Evolutionary conservation across 2,888 invertebrate genomes (phyloP), one percentile per base, ranked within the genome.

Genomic region (Phyllotreta striolata): DNA sequence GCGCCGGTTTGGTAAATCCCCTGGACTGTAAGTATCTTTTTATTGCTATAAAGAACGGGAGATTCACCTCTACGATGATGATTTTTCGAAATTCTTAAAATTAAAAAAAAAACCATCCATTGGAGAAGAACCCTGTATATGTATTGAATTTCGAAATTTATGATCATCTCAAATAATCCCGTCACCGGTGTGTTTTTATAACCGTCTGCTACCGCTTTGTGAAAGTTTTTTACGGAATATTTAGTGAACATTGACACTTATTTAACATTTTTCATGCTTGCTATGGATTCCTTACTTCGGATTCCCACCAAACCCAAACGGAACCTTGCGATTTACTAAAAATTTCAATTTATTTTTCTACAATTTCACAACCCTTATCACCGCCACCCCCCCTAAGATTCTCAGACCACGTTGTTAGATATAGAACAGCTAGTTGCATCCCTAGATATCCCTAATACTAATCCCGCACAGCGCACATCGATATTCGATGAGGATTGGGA

Each of bases 1-100:
- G 86, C 73, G 87, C 90, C 73, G 91, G 90, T 63, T 83, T 91
- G 62, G 85, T 87, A 38, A 90, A 91, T 82, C 90, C 91, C 60
- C 81, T 91, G 71, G 90, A 91, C 79, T 83, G 86, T 86, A 83
- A 85, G 85, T 82, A 40, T 56, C 51, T 51, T 7, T 38, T 10
- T 10, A n/a, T 6, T 4, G 34, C 37, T n/a, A 6, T 34, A 5
- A 10, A 46, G 13, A 12, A 2, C 39, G 9, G 35, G 13, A 39
- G 37, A 38, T 35, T 38, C 1, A n/a, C n/a, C n/a, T n/a, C n/a
- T n/a, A n/a, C n/a, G n/a, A n/a, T n/a, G n/a, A n/a, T n/a, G n/a
- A n/a, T n/a, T n/a, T n/a, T n/a, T n/a, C n/a, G n/a, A n/a, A n/a
- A n/a, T n/a, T n/a, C n/a, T n/a, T n/a, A n/a, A n/a, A n/a, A n/a